A percentile compares a stretch with the other conserved stretches of the same genome.
phyloP scores from a whole-genome alignment of 2,888 invertebrate species.

The Omphaloscelis lunosa region DNA sequence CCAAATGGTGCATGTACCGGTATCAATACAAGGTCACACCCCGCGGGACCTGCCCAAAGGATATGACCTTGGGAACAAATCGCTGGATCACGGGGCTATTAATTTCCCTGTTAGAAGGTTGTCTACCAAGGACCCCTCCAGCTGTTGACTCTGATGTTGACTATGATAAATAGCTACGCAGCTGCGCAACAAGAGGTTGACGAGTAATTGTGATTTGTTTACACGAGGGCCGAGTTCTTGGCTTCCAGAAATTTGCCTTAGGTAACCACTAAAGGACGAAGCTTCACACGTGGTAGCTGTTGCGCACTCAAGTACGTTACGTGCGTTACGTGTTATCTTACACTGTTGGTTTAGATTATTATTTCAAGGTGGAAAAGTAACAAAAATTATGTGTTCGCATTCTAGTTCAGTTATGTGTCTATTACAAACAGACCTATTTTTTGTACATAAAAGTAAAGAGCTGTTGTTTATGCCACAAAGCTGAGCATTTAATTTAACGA shows the following conservation, averaged over 20 bases:
- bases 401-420: constrained; percentile 51
- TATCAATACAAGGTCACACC: constrained; percentile 67
- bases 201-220: constrained; percentile 46
- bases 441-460: constrained; percentile 49
- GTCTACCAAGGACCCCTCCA: constrained; percentile 66
- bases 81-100: constrained; percentile 63
- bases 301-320: background rate
- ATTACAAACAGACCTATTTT: constrained; percentile 54
- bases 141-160: constrained; percentile 69
- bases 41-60: constrained; percentile 71
- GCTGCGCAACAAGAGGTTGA: constrained; percentile 53
- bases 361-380: constrained; percentile 11
- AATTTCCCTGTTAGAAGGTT: constrained; percentile 73
- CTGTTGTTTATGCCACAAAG: constrained; percentile 51
- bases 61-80: constrained; percentile 75
- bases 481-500: constrained; percentile 46
- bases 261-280: constrained; percentile 19
- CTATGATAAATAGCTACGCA: constrained; percentile 66
- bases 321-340: constrained; percentile 2
- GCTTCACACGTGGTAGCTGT: background rate
- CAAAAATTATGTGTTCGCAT: constrained; percentile 36
- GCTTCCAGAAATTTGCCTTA: constrained; percentile 15
- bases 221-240: constrained; percentile 29
- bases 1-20: constrained; percentile 48
- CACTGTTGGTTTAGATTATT: constrained; percentile 17